A percentile compares a stretch with the other conserved stretches of the same genome.
These are phyloP conservation scores for Basileuterus tristriatus DNA, from an alignment of 2,797 vertebrate species.

Conservation along the genomic window DNA sequence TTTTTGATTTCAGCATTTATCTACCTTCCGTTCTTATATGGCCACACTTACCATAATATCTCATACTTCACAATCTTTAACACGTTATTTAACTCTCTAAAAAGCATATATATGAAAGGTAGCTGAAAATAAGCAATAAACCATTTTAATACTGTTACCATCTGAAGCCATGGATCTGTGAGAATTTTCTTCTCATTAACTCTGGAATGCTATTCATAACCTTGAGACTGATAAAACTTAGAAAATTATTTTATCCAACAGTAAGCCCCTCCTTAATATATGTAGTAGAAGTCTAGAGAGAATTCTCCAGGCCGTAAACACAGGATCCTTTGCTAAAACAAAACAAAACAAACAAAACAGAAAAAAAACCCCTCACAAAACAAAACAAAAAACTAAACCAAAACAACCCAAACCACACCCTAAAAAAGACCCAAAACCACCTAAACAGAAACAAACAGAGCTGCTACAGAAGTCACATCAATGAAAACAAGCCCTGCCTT, in stretches of 20 bases:
- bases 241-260: background rate
- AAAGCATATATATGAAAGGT: background rate
- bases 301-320: background rate
- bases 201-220: background rate
- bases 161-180: background rate
- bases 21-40: conserved; percentile 3
- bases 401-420: background rate
- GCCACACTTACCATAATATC: background rate
- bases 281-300: background rate
- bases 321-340: background rate
- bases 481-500: background rate
- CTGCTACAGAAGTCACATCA: background rate
- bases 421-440: background rate
- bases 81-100: background rate
- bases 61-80: conserved; percentile 29
- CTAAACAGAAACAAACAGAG: background rate
- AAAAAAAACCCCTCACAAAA: too few relatives aligned
- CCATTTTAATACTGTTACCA: background rate
- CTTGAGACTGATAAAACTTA: background rate
- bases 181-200: conserved; percentile 37
- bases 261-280: background rate
- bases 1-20: conserved; percentile 47
- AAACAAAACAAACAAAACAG: too few relatives aligned
- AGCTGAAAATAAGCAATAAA: conserved; percentile 26
- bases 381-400: background rate